Evolutionary conservation across 2,797 vertebrate genomes (phyloP).

Genomic region (Yasuhikotakia modesta): DNA sequence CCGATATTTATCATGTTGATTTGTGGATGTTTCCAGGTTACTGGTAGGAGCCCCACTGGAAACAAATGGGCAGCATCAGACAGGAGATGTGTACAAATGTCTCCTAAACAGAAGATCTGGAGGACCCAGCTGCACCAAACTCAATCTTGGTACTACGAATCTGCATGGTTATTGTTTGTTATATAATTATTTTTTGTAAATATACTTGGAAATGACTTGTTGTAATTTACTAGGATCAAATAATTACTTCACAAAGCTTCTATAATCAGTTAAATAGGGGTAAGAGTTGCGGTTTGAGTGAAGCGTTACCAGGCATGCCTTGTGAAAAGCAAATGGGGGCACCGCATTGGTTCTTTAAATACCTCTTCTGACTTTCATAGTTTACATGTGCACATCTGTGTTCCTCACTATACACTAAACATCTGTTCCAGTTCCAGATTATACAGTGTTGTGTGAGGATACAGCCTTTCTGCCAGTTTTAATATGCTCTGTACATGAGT

Average conservation of each 20-base stretch:
- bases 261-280: conserved; percentile 25
- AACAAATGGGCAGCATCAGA: conserved; percentile 91
- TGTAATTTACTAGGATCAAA: conserved; percentile 32
- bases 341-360: conserved; percentile 65
- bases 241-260: conserved; percentile 39
- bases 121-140: conserved; percentile 89
- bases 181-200: conserved; percentile 14
- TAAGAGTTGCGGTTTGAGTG: conserved; percentile 34
- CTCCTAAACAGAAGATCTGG: conserved; percentile 78
- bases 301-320: conserved; percentile 48
- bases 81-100: conserved; percentile 95
- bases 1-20: conserved; percentile 16
- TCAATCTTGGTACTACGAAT: conserved; percentile 88
- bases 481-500: background rate
- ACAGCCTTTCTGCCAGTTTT: background rate
- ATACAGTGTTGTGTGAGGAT: conserved; percentile 8
- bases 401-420: conserved; percentile 59
- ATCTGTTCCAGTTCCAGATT: conserved; percentile 48
- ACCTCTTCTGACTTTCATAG: conserved; percentile 62
- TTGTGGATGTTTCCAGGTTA: conserved; percentile 78
- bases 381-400: conserved; percentile 70
- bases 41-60: conserved; percentile 95
- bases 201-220: conserved; percentile 23
- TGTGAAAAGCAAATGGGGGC: conserved; percentile 47
- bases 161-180: background rate